phyloP scores from a whole-genome alignment of 2,113 vertebrate species.

The Rhinopithecus roxellana region DNA sequence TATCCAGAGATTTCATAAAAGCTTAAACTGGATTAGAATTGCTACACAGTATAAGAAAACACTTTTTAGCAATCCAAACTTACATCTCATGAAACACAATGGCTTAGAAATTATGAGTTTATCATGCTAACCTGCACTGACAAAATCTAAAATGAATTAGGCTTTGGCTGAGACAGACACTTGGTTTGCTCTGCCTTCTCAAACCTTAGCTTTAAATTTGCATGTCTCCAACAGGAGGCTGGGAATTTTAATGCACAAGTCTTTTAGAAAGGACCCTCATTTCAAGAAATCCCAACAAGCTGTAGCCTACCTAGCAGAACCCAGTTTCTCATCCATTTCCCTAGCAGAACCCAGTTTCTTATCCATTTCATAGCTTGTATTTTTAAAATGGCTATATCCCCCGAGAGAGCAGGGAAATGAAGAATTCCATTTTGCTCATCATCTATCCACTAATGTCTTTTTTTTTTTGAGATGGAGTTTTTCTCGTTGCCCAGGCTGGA shows the following conservation, averaged over 20 bases:
- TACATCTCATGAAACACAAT: background rate
- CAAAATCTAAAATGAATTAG: background rate
- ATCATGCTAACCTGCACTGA: background rate
- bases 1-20: background rate
- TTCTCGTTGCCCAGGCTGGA: no score
- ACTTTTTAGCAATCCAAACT: background rate
- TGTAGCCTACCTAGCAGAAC: background rate
- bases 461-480: no score
- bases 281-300: conserved; percentile 21
- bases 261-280: background rate
- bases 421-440: background rate
- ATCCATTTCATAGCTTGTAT: background rate
- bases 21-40: background rate
- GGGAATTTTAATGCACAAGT: background rate
- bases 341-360: background rate
- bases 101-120: background rate
- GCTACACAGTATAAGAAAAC: background rate
- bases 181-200: background rate
- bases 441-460: background rate
- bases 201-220: background rate
- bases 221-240: background rate
- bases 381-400: conserved; percentile 23
- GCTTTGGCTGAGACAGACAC: background rate
- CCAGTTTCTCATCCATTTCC: background rate
- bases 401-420: background rate